Evolutionary conservation across 2,888 invertebrate genomes (phyloP).

Genomic region (Euzophera pinguis): DNA sequence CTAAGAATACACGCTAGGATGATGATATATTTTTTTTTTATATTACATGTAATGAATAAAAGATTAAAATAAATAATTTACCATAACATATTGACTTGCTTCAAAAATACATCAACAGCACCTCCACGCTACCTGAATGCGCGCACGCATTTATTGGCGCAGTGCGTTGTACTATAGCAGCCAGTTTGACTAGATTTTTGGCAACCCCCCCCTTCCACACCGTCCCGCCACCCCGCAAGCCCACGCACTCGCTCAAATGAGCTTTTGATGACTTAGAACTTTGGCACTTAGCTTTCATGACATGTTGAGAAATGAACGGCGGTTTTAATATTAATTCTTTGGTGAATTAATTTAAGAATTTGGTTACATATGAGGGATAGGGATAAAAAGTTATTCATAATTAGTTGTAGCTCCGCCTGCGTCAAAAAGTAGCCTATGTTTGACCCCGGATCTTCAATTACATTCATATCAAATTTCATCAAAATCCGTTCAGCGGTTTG

Average conservation of each 20-base stretch:
- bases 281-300: conserved; percentile 21
- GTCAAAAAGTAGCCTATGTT: too few species aligned
- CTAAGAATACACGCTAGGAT: too few species aligned
- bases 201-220: conserved; percentile 41
- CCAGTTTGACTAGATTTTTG: conserved; percentile 80
- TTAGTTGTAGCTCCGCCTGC: too few species aligned
- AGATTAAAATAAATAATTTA: too few species aligned
- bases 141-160: conserved; percentile 58
- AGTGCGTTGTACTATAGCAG: conserved; percentile 75
- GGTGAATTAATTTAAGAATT: neutral
- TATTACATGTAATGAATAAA: too few species aligned
- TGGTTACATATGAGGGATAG: too few species aligned
- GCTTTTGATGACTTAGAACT: conserved; percentile 55
- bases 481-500: too few species aligned
- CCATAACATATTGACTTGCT: too few species aligned
- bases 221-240: conserved; percentile 28
- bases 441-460: too few species aligned
- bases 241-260: conserved; percentile 46
- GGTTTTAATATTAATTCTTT: conserved; percentile 1
- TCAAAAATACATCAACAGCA: conserved; percentile 13
- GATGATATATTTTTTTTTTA: too few species aligned
- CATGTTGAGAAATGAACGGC: conserved; percentile 8
- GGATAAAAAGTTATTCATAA: too few species aligned
- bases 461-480: too few species aligned
- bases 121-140: conserved; percentile 38